These are phyloP conservation scores for Musca vetustissima DNA, from an alignment of 1,140 invertebrate species.

Conservation along the genomic window DNA sequence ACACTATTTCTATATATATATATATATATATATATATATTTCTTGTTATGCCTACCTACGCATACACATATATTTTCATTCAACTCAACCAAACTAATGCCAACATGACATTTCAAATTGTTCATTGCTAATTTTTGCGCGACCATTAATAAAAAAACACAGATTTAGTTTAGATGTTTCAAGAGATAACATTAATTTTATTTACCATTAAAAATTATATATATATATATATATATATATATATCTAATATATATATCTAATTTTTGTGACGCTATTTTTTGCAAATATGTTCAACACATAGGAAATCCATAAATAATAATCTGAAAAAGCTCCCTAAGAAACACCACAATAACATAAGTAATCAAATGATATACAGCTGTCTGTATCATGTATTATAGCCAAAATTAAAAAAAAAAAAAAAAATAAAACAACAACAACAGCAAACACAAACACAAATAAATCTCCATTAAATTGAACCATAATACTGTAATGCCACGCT, in stretches of 20 bases:
- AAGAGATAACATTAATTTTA: no score
- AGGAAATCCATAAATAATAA: not conserved
- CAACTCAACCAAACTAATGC: not conserved
- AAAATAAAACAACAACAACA: no score
- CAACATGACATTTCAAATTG: constrained; percentile 2
- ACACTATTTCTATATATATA: no score
- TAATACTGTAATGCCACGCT: no score
- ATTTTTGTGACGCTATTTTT: no score
- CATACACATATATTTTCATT: not conserved
- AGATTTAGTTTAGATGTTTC: no score
- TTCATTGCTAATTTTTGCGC: constrained; percentile 10
- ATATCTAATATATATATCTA: no score
- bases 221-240: no score
- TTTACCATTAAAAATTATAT: no score
- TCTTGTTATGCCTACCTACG: no score
- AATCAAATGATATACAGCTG: constrained; percentile 10
- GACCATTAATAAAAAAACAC: not conserved
- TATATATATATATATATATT: no score
- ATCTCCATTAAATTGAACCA: constrained; percentile 1
- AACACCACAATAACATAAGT: not conserved
- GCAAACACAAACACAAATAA: not conserved
- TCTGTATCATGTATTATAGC: not conserved
- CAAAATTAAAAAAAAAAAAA: not conserved
- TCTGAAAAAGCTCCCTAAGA: no score
- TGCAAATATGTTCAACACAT: not conserved